A percentile compares a stretch with the other conserved stretches of the same genome.
Evolutionary conservation across 2,888 invertebrate species (phyloP).

Genomic region (Halocaridina rubra): DNA sequence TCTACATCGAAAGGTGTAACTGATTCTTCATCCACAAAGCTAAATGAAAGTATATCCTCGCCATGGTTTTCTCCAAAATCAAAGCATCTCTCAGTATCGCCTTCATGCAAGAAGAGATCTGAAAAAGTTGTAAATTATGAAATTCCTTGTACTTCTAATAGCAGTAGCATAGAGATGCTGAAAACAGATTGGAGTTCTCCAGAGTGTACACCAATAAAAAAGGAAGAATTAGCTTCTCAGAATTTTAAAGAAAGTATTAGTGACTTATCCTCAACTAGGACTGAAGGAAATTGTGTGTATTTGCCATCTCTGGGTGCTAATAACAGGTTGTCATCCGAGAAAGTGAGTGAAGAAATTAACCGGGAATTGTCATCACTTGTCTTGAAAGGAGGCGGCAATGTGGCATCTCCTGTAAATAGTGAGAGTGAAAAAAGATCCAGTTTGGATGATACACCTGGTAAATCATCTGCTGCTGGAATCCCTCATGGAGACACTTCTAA

Average conservation of each 20-base stretch:
- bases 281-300: neutral
- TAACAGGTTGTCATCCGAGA: neutral
- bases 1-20: neutral
- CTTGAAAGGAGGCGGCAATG: neutral
- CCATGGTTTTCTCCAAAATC: neutral
- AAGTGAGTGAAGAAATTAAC: neutral
- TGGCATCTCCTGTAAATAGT: neutral
- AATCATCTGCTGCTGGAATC: neutral
- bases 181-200: conserved; percentile 30
- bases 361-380: neutral
- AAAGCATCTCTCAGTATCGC: neutral
- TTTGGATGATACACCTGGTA: neutral
- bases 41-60: neutral
- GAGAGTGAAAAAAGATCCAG: neutral
- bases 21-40: neutral
- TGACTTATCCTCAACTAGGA: no score
- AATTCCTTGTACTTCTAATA: neutral
- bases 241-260: no score
- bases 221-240: neutral
- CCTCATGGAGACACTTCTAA: neutral
- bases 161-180: neutral
- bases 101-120: neutral
- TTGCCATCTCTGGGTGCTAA: neutral
- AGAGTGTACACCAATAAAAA: neutral
- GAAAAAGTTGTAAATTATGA: conserved; percentile 4